A percentile compares a stretch with the other conserved stretches of the same genome.
Conservation (phyloP, 1,140 invertebrate genomes). For the Coptotermes formosanus region DNA sequence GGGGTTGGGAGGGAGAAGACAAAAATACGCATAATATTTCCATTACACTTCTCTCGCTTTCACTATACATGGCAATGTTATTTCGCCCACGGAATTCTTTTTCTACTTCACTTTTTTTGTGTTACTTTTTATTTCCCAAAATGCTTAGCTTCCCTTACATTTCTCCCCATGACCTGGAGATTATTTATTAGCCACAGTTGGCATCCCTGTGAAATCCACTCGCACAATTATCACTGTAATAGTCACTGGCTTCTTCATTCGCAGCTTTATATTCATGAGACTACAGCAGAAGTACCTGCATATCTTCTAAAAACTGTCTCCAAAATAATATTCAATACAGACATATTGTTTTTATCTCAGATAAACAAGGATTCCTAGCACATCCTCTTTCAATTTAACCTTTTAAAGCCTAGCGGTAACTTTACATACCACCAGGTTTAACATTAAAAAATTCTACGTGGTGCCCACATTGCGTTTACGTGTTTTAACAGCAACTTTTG, state of each 20-base stretch:
- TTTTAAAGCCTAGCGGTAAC: too few species aligned
- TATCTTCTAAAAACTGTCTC: too few species aligned
- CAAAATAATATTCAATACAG: too few species aligned
- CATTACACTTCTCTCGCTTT: not conserved
- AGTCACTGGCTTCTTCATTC: not conserved
- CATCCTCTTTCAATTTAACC: too few species aligned
- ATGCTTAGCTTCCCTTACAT: not conserved
- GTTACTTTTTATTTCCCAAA: not conserved
- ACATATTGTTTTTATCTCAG: too few species aligned
- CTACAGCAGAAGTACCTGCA: too few species aligned
- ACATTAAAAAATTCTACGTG: too few species aligned
- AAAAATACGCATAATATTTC: not conserved
- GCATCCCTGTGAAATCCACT: not conserved
- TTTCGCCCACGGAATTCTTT: not conserved
- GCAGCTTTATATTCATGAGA: not conserved
- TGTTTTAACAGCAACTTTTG: too few species aligned
- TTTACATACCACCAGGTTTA: too few species aligned
- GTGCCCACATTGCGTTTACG: too few species aligned
- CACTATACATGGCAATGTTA: not conserved
- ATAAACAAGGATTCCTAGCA: too few species aligned
- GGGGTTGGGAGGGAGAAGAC: not conserved
- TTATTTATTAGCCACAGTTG: not conserved
- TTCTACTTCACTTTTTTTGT: not conserved
- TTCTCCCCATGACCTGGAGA: not conserved
- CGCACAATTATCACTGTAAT: not conserved